Evolutionary conservation across 2,888 invertebrate genomes (phyloP), one percentile per base, ranked within the genome.

Genomic region (Acrobasis repandana): DNA sequence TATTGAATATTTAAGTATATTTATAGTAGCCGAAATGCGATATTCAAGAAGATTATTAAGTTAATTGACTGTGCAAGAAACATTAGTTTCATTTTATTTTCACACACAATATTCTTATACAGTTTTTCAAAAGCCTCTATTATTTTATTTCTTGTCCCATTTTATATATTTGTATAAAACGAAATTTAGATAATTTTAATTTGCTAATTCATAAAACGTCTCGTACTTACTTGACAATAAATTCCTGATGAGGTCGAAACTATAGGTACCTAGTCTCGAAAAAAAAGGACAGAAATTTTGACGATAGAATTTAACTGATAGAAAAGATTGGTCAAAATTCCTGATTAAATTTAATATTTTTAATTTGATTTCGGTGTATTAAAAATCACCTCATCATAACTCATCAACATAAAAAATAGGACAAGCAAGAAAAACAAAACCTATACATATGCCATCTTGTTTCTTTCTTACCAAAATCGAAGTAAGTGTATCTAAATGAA

Each of bases 41-140:
- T 56, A 52, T 51, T 62, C 50, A 28, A 28, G 18, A 57, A 65
- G 38, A 58, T 50, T 63, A 52, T 57, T 28, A 48, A 54, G 59
- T 62, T 81, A 82, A 82, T 82, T 80, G 81, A 82, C 81, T 71
- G 68, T 65, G 63, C 68, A 73, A 74, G 77, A 77, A 76, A 76
- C 74, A 46, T 34, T 34, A 61, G 69, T 75, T 68, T 73, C 65
- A 68, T 60, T 48, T 76, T 75, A 76, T 78, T 76, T 75, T 77
- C 71, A 73, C 69, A 43, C 43, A n/a, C 28, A 28, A 28, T 28
- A 28, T 28, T 28, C 28, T 28, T 8, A 28, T 28, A 6, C 28
- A 43, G n/a, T n/a, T 11, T 43, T 43, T 14, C 1, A n/a, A 43
- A 43, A 43, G 43, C 43, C 9, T 36, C 36, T 43, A 38, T 38